Evolutionary conservation across 1,140 invertebrate species (phyloP), one percentile per base, ranked within the genome.

Genomic region (Pygmarrhopalites habei): DNA sequence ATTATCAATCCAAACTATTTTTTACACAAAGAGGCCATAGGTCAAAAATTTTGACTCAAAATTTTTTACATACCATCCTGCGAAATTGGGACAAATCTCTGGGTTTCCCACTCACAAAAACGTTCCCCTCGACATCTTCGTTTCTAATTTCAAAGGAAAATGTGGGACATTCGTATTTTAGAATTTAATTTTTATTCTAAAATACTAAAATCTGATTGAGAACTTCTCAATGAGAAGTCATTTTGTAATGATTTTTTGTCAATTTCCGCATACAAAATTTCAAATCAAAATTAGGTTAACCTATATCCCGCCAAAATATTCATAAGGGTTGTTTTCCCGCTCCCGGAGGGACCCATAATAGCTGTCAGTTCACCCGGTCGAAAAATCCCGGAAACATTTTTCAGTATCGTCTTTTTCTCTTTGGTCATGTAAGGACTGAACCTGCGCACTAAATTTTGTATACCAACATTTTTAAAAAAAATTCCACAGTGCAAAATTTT

Each of bases 101-200:
- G 91, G 77, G 41, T 82, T 75, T 75, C 90, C 83, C 71, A 92
- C 81, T 72, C 91, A 83, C 12, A 78, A 73, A 67, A 87, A 86
- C 0, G 85, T 82, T 60, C 94, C 83, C 44, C 85, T 76, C 32
- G 82, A 79, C 64, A 95, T 90, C 94, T 98, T 97, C 90, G 0
- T 92, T 95, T n/a, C 96, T 77, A 0, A 88, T 91, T 0, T 88
- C 89, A 62, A 95, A 87, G 73, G 96, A 96, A n/a, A 95, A 75
- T 98, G 94, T 74, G 97, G 92, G 0, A 98, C n/a, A n/a, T n/a
- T n/a, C n/a, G n/a, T n/a, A n/a, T n/a, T n/a, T n/a, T n/a, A n/a
- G n/a, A n/a, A n/a, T n/a, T n/a, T n/a, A n/a, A n/a, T n/a, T n/a
- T n/a, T n/a, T n/a, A n/a, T n/a, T n/a, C 81, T 72, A 12, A 63